phyloP scores from a whole-genome alignment of 2,888 invertebrate genomes.

The Lepidonotus clava region DNA sequence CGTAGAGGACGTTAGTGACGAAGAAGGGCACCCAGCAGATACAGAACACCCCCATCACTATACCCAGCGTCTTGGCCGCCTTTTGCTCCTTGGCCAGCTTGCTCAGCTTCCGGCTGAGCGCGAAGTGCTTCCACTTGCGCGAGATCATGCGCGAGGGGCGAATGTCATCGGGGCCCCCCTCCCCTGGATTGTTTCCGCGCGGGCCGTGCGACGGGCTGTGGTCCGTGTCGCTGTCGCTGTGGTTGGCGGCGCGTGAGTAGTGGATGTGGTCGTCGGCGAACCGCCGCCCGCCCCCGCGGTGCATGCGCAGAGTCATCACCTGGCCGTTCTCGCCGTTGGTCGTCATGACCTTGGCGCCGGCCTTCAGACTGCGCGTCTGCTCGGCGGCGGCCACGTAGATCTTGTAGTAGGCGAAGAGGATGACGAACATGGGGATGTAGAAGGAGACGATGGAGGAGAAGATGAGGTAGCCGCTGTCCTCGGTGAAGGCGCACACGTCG shows the following conservation, averaged over 20 bases:
- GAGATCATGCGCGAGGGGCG: slow-evolving; percentile 60
- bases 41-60: slow-evolving; percentile 98
- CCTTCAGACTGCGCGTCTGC: slow-evolving; percentile 93
- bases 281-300: slow-evolving; percentile 87
- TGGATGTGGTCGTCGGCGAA: slow-evolving; percentile 52
- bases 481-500: slow-evolving; percentile 92
- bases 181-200: slow-evolving; percentile 2
- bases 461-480: slow-evolving; percentile 96
- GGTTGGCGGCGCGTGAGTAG: slow-evolving; percentile 63
- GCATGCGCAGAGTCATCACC: slow-evolving; percentile 91
- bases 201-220: slow-evolving; percentile 63
- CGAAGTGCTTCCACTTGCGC: slow-evolving; percentile 84
- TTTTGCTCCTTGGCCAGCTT: slow-evolving; percentile 98
- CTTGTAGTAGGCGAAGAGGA: slow-evolving; percentile 98
- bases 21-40: slow-evolving; percentile 99
- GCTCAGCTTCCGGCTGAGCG: slow-evolving; percentile 93
- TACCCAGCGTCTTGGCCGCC: slow-evolving; percentile 97
- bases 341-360: slow-evolving; percentile 88
- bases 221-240: slow-evolving; percentile 71
- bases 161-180: slow-evolving; percentile 23
- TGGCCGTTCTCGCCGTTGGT: slow-evolving; percentile 86
- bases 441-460: slow-evolving; percentile 99
- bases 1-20: slow-evolving; percentile 94
- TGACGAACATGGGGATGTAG: slow-evolving; percentile 96
- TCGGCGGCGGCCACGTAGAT: slow-evolving; percentile 96